Evolutionary conservation across 2,113 vertebrate species (phyloP).

Genomic region (Podarcis cretensis): DNA sequence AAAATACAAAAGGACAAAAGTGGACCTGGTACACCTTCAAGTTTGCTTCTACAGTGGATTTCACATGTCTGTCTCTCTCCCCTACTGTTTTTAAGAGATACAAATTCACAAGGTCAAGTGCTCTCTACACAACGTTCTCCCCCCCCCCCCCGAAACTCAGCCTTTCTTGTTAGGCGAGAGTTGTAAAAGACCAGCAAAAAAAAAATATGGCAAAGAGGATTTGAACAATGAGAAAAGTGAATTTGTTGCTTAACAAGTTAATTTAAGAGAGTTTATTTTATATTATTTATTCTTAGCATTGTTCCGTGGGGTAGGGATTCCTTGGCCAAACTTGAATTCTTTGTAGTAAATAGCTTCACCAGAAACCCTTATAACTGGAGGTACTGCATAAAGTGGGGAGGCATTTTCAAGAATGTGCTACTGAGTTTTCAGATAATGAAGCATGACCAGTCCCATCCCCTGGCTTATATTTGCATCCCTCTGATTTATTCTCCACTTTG

Average conservation of each 20-base stretch:
- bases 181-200: not conserved
- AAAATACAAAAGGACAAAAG: not conserved
- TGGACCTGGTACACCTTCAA: not conserved
- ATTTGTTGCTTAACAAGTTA: not conserved
- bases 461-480: not conserved
- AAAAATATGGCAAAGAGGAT: not conserved
- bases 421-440: not conserved
- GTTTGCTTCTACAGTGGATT: not conserved
- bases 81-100: not conserved
- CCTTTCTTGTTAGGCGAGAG: not conserved
- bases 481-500: not conserved
- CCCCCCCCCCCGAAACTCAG: not conserved
- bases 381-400: conserved; percentile 3
- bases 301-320: not conserved
- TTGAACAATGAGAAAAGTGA: not conserved
- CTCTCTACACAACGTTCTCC: not conserved
- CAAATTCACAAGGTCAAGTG: not conserved
- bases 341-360: conserved; percentile 57
- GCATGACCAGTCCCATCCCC: not conserved
- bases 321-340: conserved; percentile 36
- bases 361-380: conserved; percentile 14
- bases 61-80: not conserved
- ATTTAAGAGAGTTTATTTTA: conserved; percentile 4
- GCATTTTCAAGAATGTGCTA: not conserved
- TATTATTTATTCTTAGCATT: conserved; percentile 15